phyloP scores from a whole-genome alignment of 1,140 invertebrate genomes.

The Vollenhovia emeryi region DNA sequence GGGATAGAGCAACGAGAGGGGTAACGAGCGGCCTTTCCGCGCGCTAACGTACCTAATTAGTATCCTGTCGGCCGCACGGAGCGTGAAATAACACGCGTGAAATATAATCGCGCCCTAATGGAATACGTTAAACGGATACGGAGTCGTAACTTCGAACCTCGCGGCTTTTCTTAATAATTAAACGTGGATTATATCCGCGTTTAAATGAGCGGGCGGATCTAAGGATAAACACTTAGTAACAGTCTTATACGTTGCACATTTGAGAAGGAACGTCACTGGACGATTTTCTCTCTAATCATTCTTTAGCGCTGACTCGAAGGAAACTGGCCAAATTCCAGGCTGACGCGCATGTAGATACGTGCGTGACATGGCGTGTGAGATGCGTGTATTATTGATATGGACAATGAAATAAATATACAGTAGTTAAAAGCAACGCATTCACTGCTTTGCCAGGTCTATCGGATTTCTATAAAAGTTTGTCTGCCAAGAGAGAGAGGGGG shows the following conservation, averaged over 20 bases:
- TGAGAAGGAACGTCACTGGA: not conserved
- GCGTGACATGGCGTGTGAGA: not conserved
- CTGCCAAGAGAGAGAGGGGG: not conserved
- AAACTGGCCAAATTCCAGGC: too few relatives aligned
- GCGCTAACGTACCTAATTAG: slow-evolving; percentile 34
- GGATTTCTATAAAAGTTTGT: not conserved
- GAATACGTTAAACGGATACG: slow-evolving; percentile 6
- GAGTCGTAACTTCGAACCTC: not conserved
- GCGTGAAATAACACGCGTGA: slow-evolving; percentile 34
- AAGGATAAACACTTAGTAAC: not conserved
- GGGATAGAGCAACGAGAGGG: not conserved
- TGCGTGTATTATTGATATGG: not conserved
- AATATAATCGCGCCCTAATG: slow-evolving; percentile 36
- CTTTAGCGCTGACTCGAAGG: not conserved
- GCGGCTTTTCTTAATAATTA: not conserved
- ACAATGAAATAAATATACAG: not conserved
- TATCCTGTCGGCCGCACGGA: not conserved
- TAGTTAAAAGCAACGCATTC: not conserved
- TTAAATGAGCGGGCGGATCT: not conserved
- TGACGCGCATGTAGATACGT: not conserved
- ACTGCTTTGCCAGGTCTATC: not conserved
- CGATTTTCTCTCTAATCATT: not conserved
- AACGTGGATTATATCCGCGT: not conserved
- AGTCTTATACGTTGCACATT: not conserved
- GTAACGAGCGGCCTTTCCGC: not conserved